phyloP scores from a whole-genome alignment of 2,113 vertebrate species.

The Lonchura striata region DNA sequence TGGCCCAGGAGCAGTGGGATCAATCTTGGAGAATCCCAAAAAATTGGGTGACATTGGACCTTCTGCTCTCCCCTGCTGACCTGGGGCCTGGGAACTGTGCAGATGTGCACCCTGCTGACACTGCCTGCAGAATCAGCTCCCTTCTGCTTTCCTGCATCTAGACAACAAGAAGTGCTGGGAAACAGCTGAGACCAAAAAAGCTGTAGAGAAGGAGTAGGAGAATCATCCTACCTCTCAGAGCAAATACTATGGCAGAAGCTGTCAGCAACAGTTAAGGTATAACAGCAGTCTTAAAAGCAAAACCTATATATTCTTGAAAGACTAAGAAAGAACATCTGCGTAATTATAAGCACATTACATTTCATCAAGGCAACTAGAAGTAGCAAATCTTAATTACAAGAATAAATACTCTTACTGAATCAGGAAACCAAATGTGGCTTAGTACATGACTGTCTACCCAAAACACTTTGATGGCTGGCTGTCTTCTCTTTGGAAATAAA shows the following conservation, averaged over 20 bases:
- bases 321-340: not conserved
- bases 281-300: not conserved
- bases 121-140: constrained; percentile 22
- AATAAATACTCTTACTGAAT: not conserved
- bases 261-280: not conserved
- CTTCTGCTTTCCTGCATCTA: constrained; percentile 5
- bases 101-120: constrained; percentile 39
- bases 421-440: not conserved
- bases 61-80: not conserved
- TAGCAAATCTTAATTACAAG: not conserved
- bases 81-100: constrained; percentile 54
- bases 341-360: not conserved
- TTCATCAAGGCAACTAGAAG: not conserved
- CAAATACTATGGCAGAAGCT: not conserved
- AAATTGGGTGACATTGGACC: not conserved
- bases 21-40: not conserved
- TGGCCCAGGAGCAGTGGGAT: not conserved
- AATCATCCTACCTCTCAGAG: not conserved
- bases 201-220: not conserved
- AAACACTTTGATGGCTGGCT: not conserved
- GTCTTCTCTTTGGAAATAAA: not conserved
- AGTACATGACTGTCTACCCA: not conserved
- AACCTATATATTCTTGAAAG: not conserved
- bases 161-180: not conserved
- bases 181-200: not conserved